Evolutionary conservation across 2,113 vertebrate genomes (phyloP).

Genomic region (Oncorhynchus tshawytscha): DNA sequence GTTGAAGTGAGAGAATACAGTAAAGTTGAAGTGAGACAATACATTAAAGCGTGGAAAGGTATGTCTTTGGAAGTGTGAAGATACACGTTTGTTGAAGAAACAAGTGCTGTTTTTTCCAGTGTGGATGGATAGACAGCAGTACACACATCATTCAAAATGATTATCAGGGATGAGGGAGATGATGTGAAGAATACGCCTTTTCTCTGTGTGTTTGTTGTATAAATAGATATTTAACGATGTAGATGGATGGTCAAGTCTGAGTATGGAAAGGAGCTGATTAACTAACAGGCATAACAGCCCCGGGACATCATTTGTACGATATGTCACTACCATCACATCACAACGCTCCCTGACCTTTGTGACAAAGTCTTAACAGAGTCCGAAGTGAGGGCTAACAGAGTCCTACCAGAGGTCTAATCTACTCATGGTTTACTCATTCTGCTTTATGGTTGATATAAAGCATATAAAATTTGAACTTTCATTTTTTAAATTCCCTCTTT

Average conservation of each 20-base stretch:
- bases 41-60: too few species aligned
- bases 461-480: neutral
- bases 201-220: too few species aligned
- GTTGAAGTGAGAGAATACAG: too few species aligned
- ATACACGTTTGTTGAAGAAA: too few species aligned
- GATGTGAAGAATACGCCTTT: too few species aligned
- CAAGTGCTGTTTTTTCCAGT: too few species aligned
- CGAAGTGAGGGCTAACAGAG: too few species aligned
- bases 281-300: neutral
- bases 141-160: too few species aligned
- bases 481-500: neutral
- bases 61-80: too few species aligned
- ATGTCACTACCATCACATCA: constrained; percentile 61
- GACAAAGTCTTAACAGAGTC: constrained; percentile 25
- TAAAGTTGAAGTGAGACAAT: too few species aligned
- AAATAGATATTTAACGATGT: neutral
- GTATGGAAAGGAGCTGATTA: constrained; percentile 7
- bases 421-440: constrained; percentile 38
- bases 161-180: too few species aligned
- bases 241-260: neutral
- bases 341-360: constrained; percentile 51
- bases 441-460: neutral
- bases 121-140: too few species aligned
- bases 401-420: constrained; percentile 20
- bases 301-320: constrained; percentile 33